A percentile compares a stretch with the other conserved stretches of the same genome.
Evolutionary conservation across 2,888 invertebrate genomes (phyloP).

Genomic region (Phyllotreta cruciferae): DNA sequence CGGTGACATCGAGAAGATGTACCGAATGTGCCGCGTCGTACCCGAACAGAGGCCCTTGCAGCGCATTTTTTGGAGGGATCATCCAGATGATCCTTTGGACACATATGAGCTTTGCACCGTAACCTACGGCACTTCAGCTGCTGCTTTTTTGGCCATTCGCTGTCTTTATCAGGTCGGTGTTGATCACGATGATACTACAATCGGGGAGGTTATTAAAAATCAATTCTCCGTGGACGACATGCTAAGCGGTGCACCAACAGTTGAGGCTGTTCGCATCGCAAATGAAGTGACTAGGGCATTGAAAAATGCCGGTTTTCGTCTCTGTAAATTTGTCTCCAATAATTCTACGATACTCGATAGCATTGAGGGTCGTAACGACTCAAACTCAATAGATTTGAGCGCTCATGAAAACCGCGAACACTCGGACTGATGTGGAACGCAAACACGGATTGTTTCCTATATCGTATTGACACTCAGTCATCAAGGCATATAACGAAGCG

Average conservation of each 20-base stretch:
- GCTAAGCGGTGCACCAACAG: conserved; percentile 8
- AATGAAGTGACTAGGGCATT: background rate
- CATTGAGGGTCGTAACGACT: conserved; percentile 10
- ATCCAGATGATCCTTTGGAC: conserved; percentile 12
- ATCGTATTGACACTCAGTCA: background rate
- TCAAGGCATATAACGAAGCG: conserved; percentile 14
- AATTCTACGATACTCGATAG: conserved; percentile 18
- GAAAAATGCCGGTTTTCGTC: background rate
- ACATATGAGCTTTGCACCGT: conserved; percentile 19
- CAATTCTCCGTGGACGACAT: conserved; percentile 29
- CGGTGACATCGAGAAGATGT: no score
- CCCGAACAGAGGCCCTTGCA: no score
- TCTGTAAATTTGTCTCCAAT: background rate
- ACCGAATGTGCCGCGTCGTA: no score
- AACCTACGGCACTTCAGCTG: conserved; percentile 26
- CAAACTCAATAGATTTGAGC: conserved; percentile 16
- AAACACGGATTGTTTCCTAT: background rate
- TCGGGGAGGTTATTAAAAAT: conserved; percentile 18
- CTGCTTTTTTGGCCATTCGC: conserved; percentile 23
- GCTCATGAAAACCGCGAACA: conserved; percentile 25
- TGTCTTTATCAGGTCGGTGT: conserved; percentile 23
- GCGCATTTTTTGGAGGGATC: conserved; percentile 17
- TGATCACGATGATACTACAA: conserved; percentile 3
- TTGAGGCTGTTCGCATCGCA: conserved; percentile 5
- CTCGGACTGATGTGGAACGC: conserved; percentile 25